Evolutionary conservation across 2,113 vertebrate genomes (phyloP).

Genomic region (Maccullochella peelii): DNA sequence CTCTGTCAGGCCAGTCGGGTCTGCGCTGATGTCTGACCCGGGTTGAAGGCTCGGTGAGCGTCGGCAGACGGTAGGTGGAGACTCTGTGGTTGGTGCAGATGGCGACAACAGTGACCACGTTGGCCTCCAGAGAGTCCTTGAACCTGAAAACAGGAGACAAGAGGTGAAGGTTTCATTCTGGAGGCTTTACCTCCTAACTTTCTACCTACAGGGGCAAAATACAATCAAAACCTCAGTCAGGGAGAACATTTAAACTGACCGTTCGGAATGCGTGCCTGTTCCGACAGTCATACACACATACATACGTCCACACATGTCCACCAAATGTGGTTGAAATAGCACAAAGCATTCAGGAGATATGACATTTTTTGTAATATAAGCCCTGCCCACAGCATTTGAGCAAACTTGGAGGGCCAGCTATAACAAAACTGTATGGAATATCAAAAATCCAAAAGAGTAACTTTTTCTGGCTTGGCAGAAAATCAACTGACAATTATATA

Average conservation of each 20-base stretch:
- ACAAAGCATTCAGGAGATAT: too few species aligned
- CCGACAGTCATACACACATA: too few species aligned
- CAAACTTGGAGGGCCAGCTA: too few species aligned
- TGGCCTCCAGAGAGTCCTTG: slow-evolving; percentile 80
- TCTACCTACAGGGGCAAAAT: background rate
- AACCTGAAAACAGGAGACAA: slow-evolving; percentile 81
- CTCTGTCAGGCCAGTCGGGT: background rate
- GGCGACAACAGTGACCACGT: slow-evolving; percentile 85
- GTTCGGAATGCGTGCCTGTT: too few species aligned
- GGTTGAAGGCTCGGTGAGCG: slow-evolving; percentile 63
- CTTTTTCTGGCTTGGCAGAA: too few species aligned
- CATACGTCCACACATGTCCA: too few species aligned
- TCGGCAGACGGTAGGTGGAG: slow-evolving; percentile 86
- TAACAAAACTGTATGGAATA: too few species aligned
- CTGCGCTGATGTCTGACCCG: slow-evolving; percentile 47
- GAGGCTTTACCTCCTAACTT: background rate
- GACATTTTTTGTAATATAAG: too few species aligned
- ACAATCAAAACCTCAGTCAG: background rate
- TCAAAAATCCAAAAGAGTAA: too few species aligned
- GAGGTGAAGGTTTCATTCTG: background rate
- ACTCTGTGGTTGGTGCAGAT: slow-evolving; percentile 86
- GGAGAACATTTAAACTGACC: background rate
- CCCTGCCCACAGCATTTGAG: too few species aligned
- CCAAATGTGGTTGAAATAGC: too few species aligned
- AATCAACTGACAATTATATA: too few species aligned